phyloP scores from a whole-genome alignment of 2,888 invertebrate species.

The Heliconius ethilla region DNA sequence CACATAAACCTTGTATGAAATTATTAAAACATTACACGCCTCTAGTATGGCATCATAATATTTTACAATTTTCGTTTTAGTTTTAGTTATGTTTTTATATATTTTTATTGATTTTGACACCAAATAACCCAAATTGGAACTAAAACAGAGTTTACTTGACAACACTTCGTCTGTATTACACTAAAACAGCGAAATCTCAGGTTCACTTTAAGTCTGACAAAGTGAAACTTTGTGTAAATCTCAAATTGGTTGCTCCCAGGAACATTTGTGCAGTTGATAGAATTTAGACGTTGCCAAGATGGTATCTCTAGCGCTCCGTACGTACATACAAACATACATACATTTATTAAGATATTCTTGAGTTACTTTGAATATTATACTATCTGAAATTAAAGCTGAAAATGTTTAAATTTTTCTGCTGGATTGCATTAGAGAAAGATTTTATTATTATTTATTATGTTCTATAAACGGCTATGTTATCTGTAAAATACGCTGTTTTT shows the following conservation, averaged over 20 bases:
- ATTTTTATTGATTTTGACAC: neutral
- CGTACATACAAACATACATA: neutral
- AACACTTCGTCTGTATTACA: slow-evolving; percentile 1
- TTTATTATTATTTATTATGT: no score
- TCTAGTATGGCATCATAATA: no score
- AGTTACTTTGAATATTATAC: neutral
- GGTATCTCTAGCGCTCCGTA: neutral
- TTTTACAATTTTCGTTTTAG: no score
- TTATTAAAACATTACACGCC: no score
- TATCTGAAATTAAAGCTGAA: neutral
- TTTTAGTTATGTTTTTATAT: neutral
- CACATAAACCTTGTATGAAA: neutral
- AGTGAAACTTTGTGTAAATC: slow-evolving; percentile 39
- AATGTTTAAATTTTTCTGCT: neutral
- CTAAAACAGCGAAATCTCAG: slow-evolving; percentile 1
- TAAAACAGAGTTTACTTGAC: neutral
- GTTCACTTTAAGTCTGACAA: slow-evolving; percentile 23
- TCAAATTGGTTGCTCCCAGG: slow-evolving; percentile 26
- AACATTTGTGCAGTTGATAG: slow-evolving; percentile 18
- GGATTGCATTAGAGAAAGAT: no score
- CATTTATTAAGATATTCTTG: neutral
- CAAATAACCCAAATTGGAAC: neutral
- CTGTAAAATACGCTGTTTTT: no score
- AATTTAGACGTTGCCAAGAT: slow-evolving; percentile 25
- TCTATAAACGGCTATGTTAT: no score